phyloP scores from a whole-genome alignment of 2,797 vertebrate species.

The Poecilia wingei region DNA sequence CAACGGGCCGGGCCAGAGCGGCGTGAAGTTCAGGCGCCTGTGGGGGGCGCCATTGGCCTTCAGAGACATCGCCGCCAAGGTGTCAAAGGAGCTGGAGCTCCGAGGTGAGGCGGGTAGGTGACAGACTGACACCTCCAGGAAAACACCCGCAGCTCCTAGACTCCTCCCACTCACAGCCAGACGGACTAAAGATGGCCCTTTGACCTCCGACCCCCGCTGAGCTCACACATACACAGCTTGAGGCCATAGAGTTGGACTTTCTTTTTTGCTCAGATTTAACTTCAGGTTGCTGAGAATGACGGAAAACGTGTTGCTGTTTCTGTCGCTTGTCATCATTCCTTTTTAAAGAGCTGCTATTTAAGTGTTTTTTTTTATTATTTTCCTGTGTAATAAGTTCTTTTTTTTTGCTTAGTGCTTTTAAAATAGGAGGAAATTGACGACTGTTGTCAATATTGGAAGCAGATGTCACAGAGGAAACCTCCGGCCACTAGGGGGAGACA shows the following conservation, averaged over 20 bases:
- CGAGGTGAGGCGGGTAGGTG: constrained; percentile 72
- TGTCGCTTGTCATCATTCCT: constrained; percentile 73
- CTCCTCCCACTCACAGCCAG: constrained; percentile 52
- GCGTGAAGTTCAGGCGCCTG: constrained; percentile 88
- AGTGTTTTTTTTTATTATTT: constrained; percentile 52
- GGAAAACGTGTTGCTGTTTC: constrained; percentile 47
- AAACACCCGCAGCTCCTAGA: constrained; percentile 57
- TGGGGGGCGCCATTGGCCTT: constrained; percentile 90
- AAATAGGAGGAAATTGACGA: constrained; percentile 46
- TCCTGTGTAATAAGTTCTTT: constrained; percentile 52
- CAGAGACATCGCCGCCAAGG: constrained; percentile 88
- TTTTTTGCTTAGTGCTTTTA: constrained; percentile 61
- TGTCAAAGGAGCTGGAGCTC: constrained; percentile 91
- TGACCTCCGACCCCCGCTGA: constrained; percentile 68
- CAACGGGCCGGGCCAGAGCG: constrained; percentile 81
- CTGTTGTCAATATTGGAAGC: constrained; percentile 20
- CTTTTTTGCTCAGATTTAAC: constrained; percentile 41
- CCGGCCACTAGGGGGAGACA: constrained; percentile 67
- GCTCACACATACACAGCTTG: constrained; percentile 44
- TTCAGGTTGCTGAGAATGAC: constrained; percentile 39
- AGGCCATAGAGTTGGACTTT: constrained; percentile 52
- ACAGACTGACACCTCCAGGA: constrained; percentile 56
- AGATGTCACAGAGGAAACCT: constrained; percentile 50
- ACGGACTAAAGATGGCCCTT: constrained; percentile 47
- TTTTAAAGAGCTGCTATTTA: constrained; percentile 84